phyloP scores from a whole-genome alignment of 64 coral and sea anemone genomes.

The Exaiptasia diaphana region DNA sequence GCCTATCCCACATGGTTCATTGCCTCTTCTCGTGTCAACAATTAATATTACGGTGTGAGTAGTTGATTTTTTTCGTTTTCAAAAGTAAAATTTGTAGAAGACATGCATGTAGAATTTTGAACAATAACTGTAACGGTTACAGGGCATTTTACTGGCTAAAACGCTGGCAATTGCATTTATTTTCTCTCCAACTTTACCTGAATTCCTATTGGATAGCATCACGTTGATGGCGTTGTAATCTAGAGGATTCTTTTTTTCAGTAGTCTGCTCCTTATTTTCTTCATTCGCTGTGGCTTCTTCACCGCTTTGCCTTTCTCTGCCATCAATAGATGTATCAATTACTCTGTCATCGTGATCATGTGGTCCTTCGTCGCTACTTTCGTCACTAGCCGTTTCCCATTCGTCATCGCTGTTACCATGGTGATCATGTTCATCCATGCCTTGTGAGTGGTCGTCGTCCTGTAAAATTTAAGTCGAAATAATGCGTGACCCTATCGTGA shows the following conservation, averaged over 20 bases:
- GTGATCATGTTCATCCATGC: background rate
- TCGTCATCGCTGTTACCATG: slow-evolving; percentile 59
- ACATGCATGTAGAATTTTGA: too few relatives aligned
- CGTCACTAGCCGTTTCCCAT: slow-evolving; percentile 90
- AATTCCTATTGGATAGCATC: slow-evolving; percentile 46
- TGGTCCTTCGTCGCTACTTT: slow-evolving; percentile 53
- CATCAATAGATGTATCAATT: background rate
- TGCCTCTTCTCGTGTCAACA: too few relatives aligned
- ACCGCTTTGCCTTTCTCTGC: background rate
- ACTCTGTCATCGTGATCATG: slow-evolving; percentile 14
- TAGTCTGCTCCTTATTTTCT: too few relatives aligned
- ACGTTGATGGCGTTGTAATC: slow-evolving; percentile 54
- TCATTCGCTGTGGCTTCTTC: slow-evolving; percentile 47
- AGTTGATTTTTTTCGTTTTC: too few relatives aligned
- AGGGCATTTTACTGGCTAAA: too few relatives aligned
- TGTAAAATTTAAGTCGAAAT: too few relatives aligned
- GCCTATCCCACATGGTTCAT: too few relatives aligned
- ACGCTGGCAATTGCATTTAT: too few relatives aligned
- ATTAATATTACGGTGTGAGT: too few relatives aligned
- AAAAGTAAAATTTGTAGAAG: too few relatives aligned
- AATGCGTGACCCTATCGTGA: too few relatives aligned
- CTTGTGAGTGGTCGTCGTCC: slow-evolving; percentile 66
- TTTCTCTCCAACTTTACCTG: slow-evolving; percentile 37
- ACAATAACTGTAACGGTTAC: too few relatives aligned
- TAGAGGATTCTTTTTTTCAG: slow-evolving; percentile 2